A percentile compares a stretch with the other conserved stretches of the same genome.
Evolutionary conservation across 2,113 vertebrate genomes (phyloP).

Genomic region (Xiphophorus maculatus): DNA sequence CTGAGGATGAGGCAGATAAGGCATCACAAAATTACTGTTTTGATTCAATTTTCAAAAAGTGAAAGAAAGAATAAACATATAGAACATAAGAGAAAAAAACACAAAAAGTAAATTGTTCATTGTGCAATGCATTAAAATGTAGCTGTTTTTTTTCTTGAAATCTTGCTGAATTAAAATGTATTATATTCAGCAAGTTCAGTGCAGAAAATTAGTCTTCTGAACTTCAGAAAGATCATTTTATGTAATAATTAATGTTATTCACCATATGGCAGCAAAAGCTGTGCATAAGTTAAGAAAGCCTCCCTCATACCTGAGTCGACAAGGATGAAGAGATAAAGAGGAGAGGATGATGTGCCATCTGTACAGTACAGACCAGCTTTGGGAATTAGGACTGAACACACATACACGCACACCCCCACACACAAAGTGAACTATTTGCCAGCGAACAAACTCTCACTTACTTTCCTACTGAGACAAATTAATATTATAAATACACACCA

Average conservation of each 20-base stretch:
- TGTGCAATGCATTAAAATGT: conserved; percentile 13
- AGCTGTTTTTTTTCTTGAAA: background rate
- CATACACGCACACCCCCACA: conserved; percentile 24
- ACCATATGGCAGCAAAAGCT: conserved; percentile 42
- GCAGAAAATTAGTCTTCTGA: background rate
- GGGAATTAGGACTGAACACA: conserved; percentile 49
- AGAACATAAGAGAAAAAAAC: too few species aligned
- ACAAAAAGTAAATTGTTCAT: background rate
- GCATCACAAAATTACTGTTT: conserved; percentile 12
- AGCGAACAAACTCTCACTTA: conserved; percentile 13
- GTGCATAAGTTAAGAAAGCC: conserved; percentile 25
- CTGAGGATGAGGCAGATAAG: conserved; percentile 34
- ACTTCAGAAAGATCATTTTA: background rate
- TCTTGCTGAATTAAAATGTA: background rate
- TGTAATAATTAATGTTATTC: background rate
- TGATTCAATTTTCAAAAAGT: conserved; percentile 1
- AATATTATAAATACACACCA: background rate
- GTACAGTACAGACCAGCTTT: conserved; percentile 57
- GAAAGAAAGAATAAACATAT: conserved; percentile 11
- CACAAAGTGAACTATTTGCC: conserved; percentile 10
- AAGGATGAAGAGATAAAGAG: conserved; percentile 72
- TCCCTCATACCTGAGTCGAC: conserved; percentile 49
- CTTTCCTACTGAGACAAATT: background rate
- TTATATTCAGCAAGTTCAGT: background rate
- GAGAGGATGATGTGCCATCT: conserved; percentile 73